Evolutionary conservation across 1,140 invertebrate genomes (phyloP), one percentile per base, ranked within the genome.

Genomic region (Nephila pilipes): DNA sequence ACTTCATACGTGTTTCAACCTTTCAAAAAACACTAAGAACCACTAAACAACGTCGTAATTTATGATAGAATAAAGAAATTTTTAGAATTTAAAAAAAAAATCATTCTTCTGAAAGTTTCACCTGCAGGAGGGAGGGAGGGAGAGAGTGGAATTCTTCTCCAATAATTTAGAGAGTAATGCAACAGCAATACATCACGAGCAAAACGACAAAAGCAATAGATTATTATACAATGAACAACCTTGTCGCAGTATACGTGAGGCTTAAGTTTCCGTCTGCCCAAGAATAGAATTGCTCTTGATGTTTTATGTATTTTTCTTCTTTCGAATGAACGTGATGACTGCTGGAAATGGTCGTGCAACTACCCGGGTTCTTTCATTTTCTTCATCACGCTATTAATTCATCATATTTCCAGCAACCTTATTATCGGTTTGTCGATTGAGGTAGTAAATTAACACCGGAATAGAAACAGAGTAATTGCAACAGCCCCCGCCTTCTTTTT

Each of bases 371-470:
- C 60, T 25, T 75, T 75, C 65, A 75, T 75, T 75, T 75, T 75
- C 80, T n/a, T 14, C 4, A 25, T n/a, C 80, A 83, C 80, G 80
- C 80, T 55, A 83, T 83, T 54, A 83, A 55, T 83, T 54, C 80
- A 57, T 83, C 80, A 83, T 83, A 29, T 83, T 57, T 57, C 22
- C 54, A 83, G 54, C 80, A 22, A 22, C 29, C 22, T 22, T 83
- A 83, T 83, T 83, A 83, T 83, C 46, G 80, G 80, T 55, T 46
- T 83, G 80, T 83, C 80, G 36, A 83, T 54, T 5, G 80, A 32
- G 22, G 38, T 54, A 54, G 80, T 55, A 83, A 83, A 55, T 83
- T 83, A 83, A 55, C 80, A 75, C 65, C 65, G 29, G 29, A 75
- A 75, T 75, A 29, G 29, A 75, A 75, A 75, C 65, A 75, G 65